These are phyloP conservation scores for Spilogale gracilis DNA, from an alignment of 2,113 vertebrate species.

Conservation along the genomic window DNA sequence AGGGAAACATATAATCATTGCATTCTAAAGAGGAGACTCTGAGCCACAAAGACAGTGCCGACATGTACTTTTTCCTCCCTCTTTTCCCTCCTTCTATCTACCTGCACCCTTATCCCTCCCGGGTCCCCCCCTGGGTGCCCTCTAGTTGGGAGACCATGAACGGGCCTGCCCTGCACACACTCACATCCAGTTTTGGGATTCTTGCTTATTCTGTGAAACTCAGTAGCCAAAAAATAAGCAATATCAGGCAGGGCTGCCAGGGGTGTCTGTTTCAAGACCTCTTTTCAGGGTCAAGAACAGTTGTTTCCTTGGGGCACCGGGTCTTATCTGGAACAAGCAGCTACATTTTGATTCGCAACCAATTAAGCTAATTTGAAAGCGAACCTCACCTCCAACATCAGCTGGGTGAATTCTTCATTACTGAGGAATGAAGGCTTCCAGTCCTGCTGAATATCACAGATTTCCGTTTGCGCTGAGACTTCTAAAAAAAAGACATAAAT, in stretches of 20 bases:
- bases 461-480: slow-evolving; percentile 89
- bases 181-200: background rate
- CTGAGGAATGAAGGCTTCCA: slow-evolving; percentile 93
- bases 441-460: slow-evolving; percentile 90
- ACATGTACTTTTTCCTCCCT: background rate
- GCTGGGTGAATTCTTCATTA: slow-evolving; percentile 92
- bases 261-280: background rate
- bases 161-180: background rate
- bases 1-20: background rate
- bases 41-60: background rate
- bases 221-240: background rate
- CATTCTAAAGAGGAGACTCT: background rate
- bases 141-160: background rate
- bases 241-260: background rate
- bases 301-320: background rate
- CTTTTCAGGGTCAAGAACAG: slow-evolving; percentile 20
- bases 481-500: slow-evolving; percentile 84
- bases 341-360: slow-evolving; percentile 49
- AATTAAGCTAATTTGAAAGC: background rate
- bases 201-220: background rate
- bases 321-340: background rate
- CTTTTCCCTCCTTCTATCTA: background rate
- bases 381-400: slow-evolving; percentile 91
- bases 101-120: background rate
- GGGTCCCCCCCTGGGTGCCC: background rate